Evolutionary conservation across 2,797 vertebrate species (phyloP).

Genomic region (Lithobates pipiens): DNA sequence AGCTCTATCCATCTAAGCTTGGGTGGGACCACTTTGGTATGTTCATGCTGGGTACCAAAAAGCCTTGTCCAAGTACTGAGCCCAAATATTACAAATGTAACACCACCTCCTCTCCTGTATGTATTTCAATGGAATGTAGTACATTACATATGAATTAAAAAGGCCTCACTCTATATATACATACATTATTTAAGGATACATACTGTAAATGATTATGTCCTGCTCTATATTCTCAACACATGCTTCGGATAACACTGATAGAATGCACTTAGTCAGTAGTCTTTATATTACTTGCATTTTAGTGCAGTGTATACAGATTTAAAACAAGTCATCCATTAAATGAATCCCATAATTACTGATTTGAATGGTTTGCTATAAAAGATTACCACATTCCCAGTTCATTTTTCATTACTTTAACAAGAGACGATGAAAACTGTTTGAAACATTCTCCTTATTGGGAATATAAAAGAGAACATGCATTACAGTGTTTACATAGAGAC

Average conservation of each 20-base stretch:
- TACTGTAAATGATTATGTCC: background rate
- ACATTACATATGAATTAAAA: no score
- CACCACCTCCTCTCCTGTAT: background rate
- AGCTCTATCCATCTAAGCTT: no score
- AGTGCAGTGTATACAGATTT: slow-evolving; percentile 54
- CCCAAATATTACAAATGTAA: no score
- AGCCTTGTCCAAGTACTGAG: background rate
- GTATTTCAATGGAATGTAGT: background rate
- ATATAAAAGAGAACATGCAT: slow-evolving; percentile 15
- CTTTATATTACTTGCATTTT: slow-evolving; percentile 29
- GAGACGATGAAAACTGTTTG: slow-evolving; percentile 18
- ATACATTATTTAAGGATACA: background rate
- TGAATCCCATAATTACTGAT: slow-evolving; percentile 59
- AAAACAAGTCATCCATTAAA: slow-evolving; percentile 56
- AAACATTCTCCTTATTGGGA: slow-evolving; percentile 26
- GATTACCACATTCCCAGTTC: slow-evolving; percentile 42
- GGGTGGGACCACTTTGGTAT: no score
- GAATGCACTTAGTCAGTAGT: slow-evolving; percentile 29
- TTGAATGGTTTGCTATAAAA: slow-evolving; percentile 50
- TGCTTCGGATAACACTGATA: slow-evolving; percentile 14
- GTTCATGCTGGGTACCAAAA: background rate
- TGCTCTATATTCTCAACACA: background rate
- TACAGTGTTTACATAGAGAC: slow-evolving; percentile 13
- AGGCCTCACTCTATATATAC: background rate
- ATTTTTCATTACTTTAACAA: slow-evolving; percentile 56